Evolutionary conservation across 2,113 vertebrate genomes (phyloP), one percentile per base, ranked within the genome.

Genomic region (Brienomyrus longianalis): DNA sequence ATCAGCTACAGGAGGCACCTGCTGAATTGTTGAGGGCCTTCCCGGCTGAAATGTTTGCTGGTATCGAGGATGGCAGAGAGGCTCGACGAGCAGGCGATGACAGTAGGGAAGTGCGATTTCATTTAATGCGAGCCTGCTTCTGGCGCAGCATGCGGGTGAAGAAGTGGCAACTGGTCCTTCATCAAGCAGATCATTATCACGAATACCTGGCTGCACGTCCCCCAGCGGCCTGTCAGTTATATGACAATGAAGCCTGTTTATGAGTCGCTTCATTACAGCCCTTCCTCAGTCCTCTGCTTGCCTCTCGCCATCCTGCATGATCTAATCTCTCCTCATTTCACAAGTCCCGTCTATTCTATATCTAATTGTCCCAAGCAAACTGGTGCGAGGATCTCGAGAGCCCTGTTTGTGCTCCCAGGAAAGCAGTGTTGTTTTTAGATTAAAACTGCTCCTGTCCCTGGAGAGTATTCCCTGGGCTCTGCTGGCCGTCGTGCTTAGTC

Each of bases 311-410:
- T 45, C 87, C 35, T 17, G 19, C 35, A 93, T 93, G 90, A 59
- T 77, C 48, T n/a, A 47, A n/a, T 66, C 51, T 50, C 56, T 19
- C 17, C 43, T 23, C 45, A 11, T 86, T 10, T 50, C 31, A 54
- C 85, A 31, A 56, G 51, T 87, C 51, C 85, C 27, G 39, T 90
- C 91, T 89, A 84, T 90, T 6, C 91, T 21, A 21, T 56, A 23
- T 94, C 93, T 94, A 91, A 90, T 95, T 96, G 92, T 94, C 91
- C 92, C 35, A 89, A 89, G 88, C 89, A 83, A 90, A 94, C 93
- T 94, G 92, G 90, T 93, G 94, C 93, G 92, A 89, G 91, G 91
- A 92, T 95, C 93, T 96, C 94, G 62, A 21, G 92, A 90, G 93
- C 89, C 88, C 94, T 86, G 89, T 96, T 95, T 95, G 83, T 93